Base-by-base conservation (phyloP, 1,140 invertebrate genomes). In the Atopsyche davidsoni region DNA sequence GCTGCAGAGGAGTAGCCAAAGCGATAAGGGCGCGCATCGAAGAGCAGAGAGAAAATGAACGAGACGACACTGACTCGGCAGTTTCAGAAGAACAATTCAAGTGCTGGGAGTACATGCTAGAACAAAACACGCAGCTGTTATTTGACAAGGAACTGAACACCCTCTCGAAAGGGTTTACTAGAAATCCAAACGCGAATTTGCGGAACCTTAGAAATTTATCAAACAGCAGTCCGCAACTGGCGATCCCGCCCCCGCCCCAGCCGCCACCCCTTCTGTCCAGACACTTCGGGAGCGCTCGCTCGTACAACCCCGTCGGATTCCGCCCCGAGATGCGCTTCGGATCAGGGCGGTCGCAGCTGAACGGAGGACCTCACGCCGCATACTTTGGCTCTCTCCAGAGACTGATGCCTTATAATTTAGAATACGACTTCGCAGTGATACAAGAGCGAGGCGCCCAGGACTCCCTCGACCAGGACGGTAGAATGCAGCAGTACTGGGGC, bases 21-120 rank as follows among this genome's bases (percentile, higher is more conserved):
- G 78, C 78, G 10, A 74, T 77, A 22, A 64, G 74, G 43, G 60
- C 71, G 47, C 59, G 76, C 54, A 73, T 75, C 14, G 80, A 82
- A 60, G 78, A 80, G 61, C 75, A 79, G 28, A 62, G 64, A 44
- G 66, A 69, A 42, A 72, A 75, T 57, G 79, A 79, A 59, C 79
- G 79, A 36, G 78, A 80, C 45, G 79, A 79, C 69, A 84, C 65
- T 51, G 80, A 73, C 72, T 81, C 61, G 35, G 77, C 61, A 57
- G 65, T 64, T 61, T 87, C 85, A 3, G 89, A 91, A 57, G 89
- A 93, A 62, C 88, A 91, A 62, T 90, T 90, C 60, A 86, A 89
- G 56, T 91, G 88, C 60, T 93, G 89, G 89, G 89, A 93, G 59
- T 93, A 92, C 60, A 92, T 92, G 86, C 64, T 93, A 14, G 89